These are phyloP conservation scores for Tachycineta bicolor DNA, from an alignment of 2,113 vertebrate species.

Conservation along the genomic window DNA sequence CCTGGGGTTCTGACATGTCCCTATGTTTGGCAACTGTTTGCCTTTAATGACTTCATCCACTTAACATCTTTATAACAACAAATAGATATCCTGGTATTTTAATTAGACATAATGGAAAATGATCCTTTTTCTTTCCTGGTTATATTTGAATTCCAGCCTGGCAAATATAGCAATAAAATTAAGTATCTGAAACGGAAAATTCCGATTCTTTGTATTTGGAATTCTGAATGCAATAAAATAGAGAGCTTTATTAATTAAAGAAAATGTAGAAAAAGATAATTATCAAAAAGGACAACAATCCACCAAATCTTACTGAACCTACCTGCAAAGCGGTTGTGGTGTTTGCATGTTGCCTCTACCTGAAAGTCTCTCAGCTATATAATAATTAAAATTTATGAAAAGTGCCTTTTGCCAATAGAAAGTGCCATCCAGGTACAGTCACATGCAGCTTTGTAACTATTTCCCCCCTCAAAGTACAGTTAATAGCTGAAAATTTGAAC, in stretches of 20 bases:
- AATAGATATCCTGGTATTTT: neutral
- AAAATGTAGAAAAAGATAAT: neutral
- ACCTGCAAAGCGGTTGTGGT: neutral
- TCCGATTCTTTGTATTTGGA: neutral
- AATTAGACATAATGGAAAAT: neutral
- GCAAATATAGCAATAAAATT: neutral
- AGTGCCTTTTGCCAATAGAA: neutral
- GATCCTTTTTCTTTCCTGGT: neutral
- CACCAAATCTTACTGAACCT: neutral
- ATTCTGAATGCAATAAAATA: neutral
- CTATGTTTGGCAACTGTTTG: neutral
- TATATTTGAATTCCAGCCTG: neutral
- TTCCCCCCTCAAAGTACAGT: neutral
- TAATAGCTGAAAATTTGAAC: neutral
- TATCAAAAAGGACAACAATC: neutral
- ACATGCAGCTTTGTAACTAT: neutral
- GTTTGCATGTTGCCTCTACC: neutral
- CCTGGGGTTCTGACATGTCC: neutral
- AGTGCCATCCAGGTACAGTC: neutral
- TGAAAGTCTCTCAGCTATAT: neutral
- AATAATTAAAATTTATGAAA: neutral
- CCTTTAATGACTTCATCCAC: neutral
- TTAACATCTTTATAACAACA: neutral
- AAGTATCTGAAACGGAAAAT: neutral
- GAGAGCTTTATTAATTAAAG: neutral